phyloP scores from a whole-genome alignment of 2,888 invertebrate species.

The Eledona agricola region DNA sequence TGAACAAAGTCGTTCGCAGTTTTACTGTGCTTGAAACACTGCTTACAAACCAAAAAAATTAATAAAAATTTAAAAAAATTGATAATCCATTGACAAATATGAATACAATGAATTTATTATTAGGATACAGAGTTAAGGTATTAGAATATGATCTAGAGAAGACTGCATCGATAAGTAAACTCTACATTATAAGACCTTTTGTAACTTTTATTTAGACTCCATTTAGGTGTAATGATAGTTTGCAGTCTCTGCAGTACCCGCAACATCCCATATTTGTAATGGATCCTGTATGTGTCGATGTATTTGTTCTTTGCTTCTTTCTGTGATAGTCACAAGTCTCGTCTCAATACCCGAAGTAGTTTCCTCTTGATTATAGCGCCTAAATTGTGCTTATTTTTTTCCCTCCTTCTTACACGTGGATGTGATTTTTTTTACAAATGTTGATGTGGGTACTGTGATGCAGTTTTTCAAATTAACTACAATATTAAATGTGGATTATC shows the following conservation, averaged over 20 bases:
- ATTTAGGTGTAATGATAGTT: constrained; percentile 57
- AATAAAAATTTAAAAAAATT: constrained; percentile 45
- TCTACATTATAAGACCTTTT: constrained; percentile 56
- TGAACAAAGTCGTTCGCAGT: constrained; percentile 53
- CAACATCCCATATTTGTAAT: constrained; percentile 49
- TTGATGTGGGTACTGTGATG: constrained; percentile 63
- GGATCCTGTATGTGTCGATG: constrained; percentile 25
- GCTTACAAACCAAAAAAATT: constrained; percentile 57
- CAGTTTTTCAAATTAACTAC: constrained; percentile 58
- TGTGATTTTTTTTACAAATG: constrained; percentile 42
- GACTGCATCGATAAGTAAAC: constrained; percentile 62
- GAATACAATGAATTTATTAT: constrained; percentile 64
- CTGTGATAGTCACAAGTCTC: constrained; percentile 46
- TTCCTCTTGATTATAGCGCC: constrained; percentile 30
- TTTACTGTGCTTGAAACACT: constrained; percentile 57
- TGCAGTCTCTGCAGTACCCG: constrained; percentile 60
- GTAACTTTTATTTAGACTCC: constrained; percentile 54
- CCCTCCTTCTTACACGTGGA: constrained; percentile 28
- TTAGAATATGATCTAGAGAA: constrained; percentile 62
- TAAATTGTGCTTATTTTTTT: constrained; percentile 36
- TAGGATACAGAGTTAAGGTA: constrained; percentile 60
- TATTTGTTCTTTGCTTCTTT: constrained; percentile 36
- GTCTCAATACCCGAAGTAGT: constrained; percentile 33
- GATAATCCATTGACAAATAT: constrained; percentile 64
- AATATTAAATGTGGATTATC: constrained; percentile 61